Conservation (phyloP, 2,888 invertebrate species). For the Tupiocoris notatus region DNA sequence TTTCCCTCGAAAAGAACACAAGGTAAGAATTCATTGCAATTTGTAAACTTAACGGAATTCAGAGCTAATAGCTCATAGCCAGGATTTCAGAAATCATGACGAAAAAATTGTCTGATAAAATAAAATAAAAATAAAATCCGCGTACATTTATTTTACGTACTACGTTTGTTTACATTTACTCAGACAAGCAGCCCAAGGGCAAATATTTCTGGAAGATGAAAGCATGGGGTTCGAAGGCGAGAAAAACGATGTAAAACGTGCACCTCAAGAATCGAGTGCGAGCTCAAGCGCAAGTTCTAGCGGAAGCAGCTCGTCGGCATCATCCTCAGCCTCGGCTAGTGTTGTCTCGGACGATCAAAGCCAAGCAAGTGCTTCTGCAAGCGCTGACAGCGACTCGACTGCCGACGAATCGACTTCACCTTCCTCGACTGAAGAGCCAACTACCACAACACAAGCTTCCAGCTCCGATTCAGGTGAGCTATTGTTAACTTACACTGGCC, state of each 20-base stretch:
- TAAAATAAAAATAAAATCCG: no score
- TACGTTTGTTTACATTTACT: no score
- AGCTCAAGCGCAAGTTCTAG: conserved; percentile 16
- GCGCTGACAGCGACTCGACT: neutral
- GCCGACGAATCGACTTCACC: conserved; percentile 27
- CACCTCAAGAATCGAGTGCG: conserved; percentile 6
- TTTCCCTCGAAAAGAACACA: conserved; percentile 36
- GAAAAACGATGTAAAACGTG: conserved; percentile 59
- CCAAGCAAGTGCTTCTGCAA: neutral
- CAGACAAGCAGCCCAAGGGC: conserved; percentile 45
- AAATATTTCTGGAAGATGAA: conserved; percentile 54
- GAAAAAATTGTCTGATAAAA: no score
- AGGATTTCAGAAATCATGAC: no score
- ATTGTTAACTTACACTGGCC: neutral
- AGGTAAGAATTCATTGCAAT: conserved; percentile 9
- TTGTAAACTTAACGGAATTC: neutral
- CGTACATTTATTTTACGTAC: no score
- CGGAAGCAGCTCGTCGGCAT: conserved; percentile 9
- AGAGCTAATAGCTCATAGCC: no score
- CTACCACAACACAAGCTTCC: neutral
- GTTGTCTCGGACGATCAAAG: neutral
- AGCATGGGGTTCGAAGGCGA: conserved; percentile 48
- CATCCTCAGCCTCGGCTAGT: conserved; percentile 9
- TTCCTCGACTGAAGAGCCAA: conserved; percentile 7
- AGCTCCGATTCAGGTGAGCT: conserved; percentile 12